These are phyloP conservation scores for Ceryle rudis DNA, from an alignment of 2,797 vertebrate species.

Conservation along the genomic window DNA sequence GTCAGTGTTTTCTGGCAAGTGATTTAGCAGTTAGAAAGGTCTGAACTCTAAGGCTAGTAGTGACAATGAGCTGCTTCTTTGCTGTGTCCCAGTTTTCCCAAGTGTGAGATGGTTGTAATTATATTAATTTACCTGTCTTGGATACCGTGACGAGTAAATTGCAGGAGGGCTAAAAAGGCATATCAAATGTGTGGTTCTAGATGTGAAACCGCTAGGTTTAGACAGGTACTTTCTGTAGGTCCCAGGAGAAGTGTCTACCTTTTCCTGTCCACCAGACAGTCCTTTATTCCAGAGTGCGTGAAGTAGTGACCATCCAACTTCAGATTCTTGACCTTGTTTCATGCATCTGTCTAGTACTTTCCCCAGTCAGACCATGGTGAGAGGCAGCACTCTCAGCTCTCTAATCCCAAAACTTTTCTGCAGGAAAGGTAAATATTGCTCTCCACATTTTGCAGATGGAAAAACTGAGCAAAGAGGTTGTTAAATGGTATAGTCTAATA, in stretches of 20 bases:
- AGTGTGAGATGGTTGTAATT: constrained; percentile 35
- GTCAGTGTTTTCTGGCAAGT: background rate
- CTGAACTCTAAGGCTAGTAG: background rate
- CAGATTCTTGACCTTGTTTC: background rate
- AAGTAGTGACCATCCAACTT: background rate
- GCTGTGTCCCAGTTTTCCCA: background rate
- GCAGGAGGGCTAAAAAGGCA: background rate
- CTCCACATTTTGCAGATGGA: background rate
- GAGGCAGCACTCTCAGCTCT: background rate
- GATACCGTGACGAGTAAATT: background rate
- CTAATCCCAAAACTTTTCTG: background rate
- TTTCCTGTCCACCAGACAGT: background rate
- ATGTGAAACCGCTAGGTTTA: background rate
- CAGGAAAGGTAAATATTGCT: background rate
- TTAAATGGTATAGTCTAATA: background rate
- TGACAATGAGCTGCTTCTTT: constrained; percentile 5
- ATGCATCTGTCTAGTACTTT: background rate
- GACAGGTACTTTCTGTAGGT: background rate
- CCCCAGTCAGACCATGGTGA: rapidly evolving
- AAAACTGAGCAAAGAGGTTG: background rate
- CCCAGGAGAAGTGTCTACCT: background rate
- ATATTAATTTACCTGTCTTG: constrained; percentile 17
- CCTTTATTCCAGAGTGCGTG: background rate
- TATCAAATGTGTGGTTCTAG: constrained; percentile 22
- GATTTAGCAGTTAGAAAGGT: background rate